Evolutionary conservation across 2,888 invertebrate species (phyloP).

Genomic region (Idaea aversata): DNA sequence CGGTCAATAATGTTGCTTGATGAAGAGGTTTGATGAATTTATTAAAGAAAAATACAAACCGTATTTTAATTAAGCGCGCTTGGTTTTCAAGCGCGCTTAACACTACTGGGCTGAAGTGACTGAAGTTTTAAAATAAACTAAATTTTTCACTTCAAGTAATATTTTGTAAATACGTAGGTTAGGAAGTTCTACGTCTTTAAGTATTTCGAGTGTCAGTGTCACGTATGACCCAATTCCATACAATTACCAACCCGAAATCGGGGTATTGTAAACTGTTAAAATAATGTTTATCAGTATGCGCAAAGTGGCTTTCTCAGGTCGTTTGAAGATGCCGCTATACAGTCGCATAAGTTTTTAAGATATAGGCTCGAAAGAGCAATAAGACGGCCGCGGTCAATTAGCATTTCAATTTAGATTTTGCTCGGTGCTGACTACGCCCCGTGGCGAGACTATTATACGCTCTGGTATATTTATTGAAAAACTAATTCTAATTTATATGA

Average conservation of each 20-base stretch:
- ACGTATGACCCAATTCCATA: constrained; percentile 31
- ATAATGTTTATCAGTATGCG: constrained; percentile 39
- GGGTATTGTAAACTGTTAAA: constrained; percentile 37
- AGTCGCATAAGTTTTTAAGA: constrained; percentile 23
- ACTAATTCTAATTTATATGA: neutral
- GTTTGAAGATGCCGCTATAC: constrained; percentile 41
- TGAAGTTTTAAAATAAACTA: too few relatives aligned
- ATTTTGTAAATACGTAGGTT: too few relatives aligned
- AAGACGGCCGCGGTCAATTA: constrained; percentile 31
- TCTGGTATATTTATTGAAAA: neutral
- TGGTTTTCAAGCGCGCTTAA: too few relatives aligned
- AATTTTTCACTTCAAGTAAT: too few relatives aligned
- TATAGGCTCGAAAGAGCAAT: constrained; percentile 17
- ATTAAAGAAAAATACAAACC: neutral
- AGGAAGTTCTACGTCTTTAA: too few relatives aligned
- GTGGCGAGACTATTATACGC: constrained; percentile 2
- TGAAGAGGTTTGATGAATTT: neutral
- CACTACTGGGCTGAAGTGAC: too few relatives aligned
- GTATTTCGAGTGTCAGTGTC: too few relatives aligned
- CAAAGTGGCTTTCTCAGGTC: constrained; percentile 41
- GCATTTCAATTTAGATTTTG: constrained; percentile 27
- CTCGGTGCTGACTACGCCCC: constrained; percentile 2
- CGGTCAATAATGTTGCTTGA: neutral
- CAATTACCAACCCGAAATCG: constrained; percentile 51
- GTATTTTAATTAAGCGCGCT: neutral